Evolutionary conservation across 2,113 vertebrate genomes (phyloP).

Genomic region (Oreotrochilus melanogaster): DNA sequence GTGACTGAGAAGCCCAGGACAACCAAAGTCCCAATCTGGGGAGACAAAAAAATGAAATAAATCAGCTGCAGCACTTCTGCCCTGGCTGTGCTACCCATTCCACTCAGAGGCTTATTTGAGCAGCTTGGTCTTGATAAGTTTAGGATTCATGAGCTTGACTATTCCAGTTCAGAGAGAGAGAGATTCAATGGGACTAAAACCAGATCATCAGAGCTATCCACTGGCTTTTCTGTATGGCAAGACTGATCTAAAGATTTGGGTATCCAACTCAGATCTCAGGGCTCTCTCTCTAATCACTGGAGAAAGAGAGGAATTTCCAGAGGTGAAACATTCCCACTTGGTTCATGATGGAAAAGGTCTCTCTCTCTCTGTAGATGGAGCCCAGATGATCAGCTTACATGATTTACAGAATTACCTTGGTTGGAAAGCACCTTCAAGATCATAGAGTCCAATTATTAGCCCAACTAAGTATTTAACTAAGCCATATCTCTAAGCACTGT

Average conservation of each 20-base stretch:
- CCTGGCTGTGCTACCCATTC: not conserved
- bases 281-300: not conserved
- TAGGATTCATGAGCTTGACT: not conserved
- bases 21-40: conserved; percentile 82
- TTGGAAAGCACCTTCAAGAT: too few relatives aligned
- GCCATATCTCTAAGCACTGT: too few relatives aligned
- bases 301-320: not conserved
- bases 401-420: not conserved
- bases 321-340: not conserved
- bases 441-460: too few relatives aligned
- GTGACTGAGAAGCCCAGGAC: conserved; percentile 78
- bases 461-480: too few relatives aligned
- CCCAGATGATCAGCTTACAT: not conserved
- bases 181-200: not conserved
- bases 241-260: not conserved
- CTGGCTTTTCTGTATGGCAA: not conserved
- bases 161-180: not conserved
- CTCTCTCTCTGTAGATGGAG: not conserved
- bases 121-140: not conserved
- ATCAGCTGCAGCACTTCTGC: not conserved
- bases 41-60: not conserved
- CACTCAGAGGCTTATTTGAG: not conserved
- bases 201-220: not conserved
- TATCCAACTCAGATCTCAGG: not conserved
- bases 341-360: not conserved